phyloP scores from a whole-genome alignment of 2,113 vertebrate species.

The Oreocharis arfaki region DNA sequence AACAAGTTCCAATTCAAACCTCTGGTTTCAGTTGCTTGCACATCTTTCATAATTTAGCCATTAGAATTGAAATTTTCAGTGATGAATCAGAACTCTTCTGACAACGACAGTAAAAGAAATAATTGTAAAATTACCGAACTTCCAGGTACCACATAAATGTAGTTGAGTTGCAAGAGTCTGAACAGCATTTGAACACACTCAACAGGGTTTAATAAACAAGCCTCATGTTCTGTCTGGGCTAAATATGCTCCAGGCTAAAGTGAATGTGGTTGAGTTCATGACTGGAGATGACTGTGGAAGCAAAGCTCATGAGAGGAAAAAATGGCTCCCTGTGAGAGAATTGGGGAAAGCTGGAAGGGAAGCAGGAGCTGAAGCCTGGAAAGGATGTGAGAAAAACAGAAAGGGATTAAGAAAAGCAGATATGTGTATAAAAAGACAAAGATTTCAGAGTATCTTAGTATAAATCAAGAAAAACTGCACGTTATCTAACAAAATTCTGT shows the following conservation, averaged over 20 bases:
- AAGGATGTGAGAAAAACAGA: neutral
- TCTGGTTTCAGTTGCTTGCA: neutral
- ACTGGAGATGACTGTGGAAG: neutral
- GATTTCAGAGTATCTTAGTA: neutral
- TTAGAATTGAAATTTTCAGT: neutral
- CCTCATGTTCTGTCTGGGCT: slow-evolving; percentile 5
- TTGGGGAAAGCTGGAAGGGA: neutral
- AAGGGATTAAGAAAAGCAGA: neutral
- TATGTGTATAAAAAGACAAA: neutral
- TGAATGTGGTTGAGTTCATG: neutral
- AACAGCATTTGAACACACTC: neutral
- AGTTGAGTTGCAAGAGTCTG: neutral
- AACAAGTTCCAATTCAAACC: neutral
- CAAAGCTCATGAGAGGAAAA: neutral
- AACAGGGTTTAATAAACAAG: neutral
- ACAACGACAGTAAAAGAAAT: neutral
- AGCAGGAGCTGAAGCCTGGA: neutral
- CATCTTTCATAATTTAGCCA: neutral
- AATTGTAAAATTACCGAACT: neutral
- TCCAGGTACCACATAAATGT: neutral
- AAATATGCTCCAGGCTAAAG: neutral
- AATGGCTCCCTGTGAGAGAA: neutral
- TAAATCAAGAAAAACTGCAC: neutral
- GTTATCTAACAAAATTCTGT: neutral
- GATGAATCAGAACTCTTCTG: neutral